Percentiles rank a stretch among this genome's conserved stretches.
Conservation (phyloP, 2,888 invertebrate genomes). For the Acronicta alni region DNA sequence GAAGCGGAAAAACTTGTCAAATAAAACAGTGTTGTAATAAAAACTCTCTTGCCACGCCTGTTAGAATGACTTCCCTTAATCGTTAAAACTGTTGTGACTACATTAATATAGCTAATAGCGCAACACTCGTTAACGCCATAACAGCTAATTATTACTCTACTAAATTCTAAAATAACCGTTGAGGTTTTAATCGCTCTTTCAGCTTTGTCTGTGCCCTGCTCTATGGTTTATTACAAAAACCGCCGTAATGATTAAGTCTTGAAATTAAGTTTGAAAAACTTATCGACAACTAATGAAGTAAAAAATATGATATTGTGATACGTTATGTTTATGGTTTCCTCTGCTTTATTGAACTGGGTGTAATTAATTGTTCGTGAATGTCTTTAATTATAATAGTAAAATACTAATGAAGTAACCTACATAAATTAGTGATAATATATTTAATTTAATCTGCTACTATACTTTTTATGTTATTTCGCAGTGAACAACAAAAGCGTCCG, state of each 20-base stretch:
- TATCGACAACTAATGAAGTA: slow-evolving; percentile 51
- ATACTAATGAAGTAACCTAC: background rate
- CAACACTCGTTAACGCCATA: slow-evolving; percentile 69
- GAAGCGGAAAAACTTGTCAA: slow-evolving; percentile 53
- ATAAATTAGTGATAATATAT: background rate
- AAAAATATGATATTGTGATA: slow-evolving; percentile 43
- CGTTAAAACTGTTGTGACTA: slow-evolving; percentile 70
- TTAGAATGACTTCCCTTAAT: slow-evolving; percentile 75
- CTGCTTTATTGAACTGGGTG: slow-evolving; percentile 35
- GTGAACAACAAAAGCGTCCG: no score
- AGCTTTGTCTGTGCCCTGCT: slow-evolving; percentile 52
- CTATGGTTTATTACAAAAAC: slow-evolving; percentile 23
- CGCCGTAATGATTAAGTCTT: slow-evolving; percentile 17
- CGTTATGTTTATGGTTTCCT: slow-evolving; percentile 47
- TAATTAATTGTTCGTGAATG: slow-evolving; percentile 22
- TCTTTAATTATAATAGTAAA: slow-evolving; percentile 16
- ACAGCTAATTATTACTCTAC: slow-evolving; percentile 74
- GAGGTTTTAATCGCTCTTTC: slow-evolving; percentile 64
- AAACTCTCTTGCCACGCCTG: slow-evolving; percentile 64
- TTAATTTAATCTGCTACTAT: no score
- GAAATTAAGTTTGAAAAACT: slow-evolving; percentile 27
- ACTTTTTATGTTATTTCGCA: no score
- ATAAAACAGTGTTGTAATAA: slow-evolving; percentile 55
- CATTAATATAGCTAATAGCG: slow-evolving; percentile 72
- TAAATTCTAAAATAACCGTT: slow-evolving; percentile 67